Percentiles rank a stretch among this genome's conserved stretches.
These are phyloP conservation scores for Homalodisca vitripennis DNA, from an alignment of 1,140 invertebrate genomes.

Conservation along the genomic window DNA sequence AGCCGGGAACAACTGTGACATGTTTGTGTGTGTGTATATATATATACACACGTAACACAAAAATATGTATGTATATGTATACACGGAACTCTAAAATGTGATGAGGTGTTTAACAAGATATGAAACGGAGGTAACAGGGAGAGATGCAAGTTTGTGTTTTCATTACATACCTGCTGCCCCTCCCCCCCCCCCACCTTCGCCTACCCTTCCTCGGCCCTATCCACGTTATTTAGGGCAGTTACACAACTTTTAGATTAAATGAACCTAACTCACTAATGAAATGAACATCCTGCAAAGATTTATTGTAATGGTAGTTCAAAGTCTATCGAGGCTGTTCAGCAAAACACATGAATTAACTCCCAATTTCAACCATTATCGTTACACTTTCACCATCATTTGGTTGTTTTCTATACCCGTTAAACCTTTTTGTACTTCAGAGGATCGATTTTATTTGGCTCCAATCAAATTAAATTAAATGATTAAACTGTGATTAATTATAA, in stretches of 20 bases:
- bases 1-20: no score
- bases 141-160: not conserved
- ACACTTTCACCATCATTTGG: no score
- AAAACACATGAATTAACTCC: no score
- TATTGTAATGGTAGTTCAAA: not conserved
- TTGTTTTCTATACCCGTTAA: no score
- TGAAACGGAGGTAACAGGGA: not conserved
- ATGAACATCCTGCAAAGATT: not conserved
- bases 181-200: no score
- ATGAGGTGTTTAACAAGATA: not conserved
- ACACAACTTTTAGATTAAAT: slow-evolving; percentile 16
- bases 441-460: no score
- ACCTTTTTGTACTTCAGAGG: no score
- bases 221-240: slow-evolving; percentile 11
- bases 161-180: not conserved
- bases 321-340: not conserved
- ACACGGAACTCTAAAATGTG: not conserved
- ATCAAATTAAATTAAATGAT: no score
- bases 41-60: not conserved
- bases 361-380: no score
- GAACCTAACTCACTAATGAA: slow-evolving; percentile 14
- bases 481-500: no score
- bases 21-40: no score
- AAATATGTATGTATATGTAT: not conserved
- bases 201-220: no score